Evolutionary conservation across 2,797 vertebrate genomes (phyloP).

Genomic region (Caiman crocodilus): DNA sequence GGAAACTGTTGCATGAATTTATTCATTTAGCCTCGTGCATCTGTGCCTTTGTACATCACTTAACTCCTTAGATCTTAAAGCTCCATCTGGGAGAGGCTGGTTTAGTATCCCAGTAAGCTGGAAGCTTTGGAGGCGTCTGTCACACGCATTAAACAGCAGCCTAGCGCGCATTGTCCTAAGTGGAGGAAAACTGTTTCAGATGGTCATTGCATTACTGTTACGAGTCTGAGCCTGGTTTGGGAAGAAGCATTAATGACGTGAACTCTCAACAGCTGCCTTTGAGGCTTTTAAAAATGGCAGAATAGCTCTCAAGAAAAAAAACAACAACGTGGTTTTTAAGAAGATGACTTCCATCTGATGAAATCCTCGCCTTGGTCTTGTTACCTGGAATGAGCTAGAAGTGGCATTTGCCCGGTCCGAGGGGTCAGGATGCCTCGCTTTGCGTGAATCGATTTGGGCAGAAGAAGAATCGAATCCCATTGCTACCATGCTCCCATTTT

Average conservation of each 20-base stretch:
- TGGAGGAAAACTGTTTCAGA: fast-evolving
- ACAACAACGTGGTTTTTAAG: background rate
- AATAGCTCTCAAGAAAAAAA: background rate
- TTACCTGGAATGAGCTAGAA: background rate
- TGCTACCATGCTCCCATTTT: background rate
- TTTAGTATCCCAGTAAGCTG: fast-evolving
- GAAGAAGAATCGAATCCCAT: background rate
- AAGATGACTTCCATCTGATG: background rate
- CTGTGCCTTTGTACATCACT: no score
- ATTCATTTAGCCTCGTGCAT: no score
- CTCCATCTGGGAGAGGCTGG: background rate
- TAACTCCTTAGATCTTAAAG: background rate
- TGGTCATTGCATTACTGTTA: background rate
- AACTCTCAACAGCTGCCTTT: background rate
- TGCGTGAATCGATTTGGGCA: background rate
- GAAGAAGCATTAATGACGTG: fast-evolving
- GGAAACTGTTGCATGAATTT: no score
- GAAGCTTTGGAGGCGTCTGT: background rate
- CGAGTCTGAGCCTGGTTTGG: background rate
- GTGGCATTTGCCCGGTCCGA: background rate
- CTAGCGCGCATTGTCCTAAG: fast-evolving
- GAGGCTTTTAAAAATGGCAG: background rate
- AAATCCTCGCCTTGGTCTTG: background rate
- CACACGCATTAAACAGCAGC: background rate
- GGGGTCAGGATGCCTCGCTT: background rate